phyloP scores from a whole-genome alignment of 2,797 vertebrate genomes.

The Acridotheres tristis region DNA sequence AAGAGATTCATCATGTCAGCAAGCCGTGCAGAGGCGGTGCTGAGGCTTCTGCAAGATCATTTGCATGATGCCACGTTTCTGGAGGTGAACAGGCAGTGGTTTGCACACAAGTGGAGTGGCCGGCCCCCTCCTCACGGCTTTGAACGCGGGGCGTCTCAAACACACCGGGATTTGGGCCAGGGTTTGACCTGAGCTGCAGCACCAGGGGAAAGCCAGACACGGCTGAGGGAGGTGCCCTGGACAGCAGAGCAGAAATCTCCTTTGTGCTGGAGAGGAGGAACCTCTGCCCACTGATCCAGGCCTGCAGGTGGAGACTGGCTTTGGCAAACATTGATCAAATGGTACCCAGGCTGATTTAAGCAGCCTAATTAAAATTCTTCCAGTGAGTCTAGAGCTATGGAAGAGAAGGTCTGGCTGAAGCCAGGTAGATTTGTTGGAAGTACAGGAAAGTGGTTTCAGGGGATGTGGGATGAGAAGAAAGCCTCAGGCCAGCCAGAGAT shows the following conservation, averaged over 20 bases:
- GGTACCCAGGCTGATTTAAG: background rate
- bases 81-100: rapidly evolving
- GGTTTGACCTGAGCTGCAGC: rapidly evolving
- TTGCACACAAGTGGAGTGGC: background rate
- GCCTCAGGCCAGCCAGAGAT: background rate
- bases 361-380: background rate
- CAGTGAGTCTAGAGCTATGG: background rate
- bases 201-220: background rate
- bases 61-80: background rate
- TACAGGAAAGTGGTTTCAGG: background rate
- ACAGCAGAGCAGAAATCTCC: background rate
- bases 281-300: background rate
- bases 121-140: rapidly evolving
- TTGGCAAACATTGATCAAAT: background rate
- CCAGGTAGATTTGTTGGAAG: background rate
- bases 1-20: background rate
- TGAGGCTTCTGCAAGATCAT: background rate
- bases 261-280: background rate
- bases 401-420: background rate
- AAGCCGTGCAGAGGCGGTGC: background rate
- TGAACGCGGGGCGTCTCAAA: background rate
- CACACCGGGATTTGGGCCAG: background rate
- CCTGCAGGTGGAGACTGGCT: background rate
- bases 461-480: background rate
- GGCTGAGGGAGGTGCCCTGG: background rate